A percentile compares a stretch with the other conserved stretches of the same genome.
Conservation (phyloP, 2,888 invertebrate genomes). For the Nineta flava region DNA sequence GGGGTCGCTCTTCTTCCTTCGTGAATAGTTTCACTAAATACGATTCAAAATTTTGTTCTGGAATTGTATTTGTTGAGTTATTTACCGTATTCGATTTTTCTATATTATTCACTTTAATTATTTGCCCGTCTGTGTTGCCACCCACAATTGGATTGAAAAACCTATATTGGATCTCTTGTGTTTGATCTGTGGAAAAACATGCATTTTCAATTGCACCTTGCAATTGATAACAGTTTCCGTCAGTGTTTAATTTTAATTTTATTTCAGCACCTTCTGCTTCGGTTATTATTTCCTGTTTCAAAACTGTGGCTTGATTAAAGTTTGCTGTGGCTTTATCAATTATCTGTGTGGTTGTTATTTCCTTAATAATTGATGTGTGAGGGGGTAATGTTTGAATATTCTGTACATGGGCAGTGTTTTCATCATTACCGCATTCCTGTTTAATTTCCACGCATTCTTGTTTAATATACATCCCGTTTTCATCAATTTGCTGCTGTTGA, state of each 20-base stretch:
- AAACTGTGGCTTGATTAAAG: background rate
- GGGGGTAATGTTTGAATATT: background rate
- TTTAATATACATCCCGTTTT: background rate
- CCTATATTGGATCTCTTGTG: background rate
- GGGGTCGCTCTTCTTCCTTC: constrained; percentile 2
- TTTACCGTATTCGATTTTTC: background rate
- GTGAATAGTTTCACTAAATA: constrained; percentile 2
- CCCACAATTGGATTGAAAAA: background rate
- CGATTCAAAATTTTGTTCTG: constrained; percentile 3
- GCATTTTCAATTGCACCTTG: constrained; percentile 1
- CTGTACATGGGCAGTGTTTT: background rate
- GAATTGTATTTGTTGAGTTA: background rate
- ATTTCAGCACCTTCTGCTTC: background rate
- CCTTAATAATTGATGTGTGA: background rate
- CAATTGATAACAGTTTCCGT: constrained; percentile 1
- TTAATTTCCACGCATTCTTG: background rate
- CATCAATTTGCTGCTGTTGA: background rate
- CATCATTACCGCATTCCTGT: background rate
- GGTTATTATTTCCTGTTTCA: background rate
- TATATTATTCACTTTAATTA: background rate
- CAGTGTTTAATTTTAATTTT: constrained; percentile 1
- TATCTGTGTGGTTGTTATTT: background rate
- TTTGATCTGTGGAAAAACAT: background rate
- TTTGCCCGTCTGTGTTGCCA: background rate
- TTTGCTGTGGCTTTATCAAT: background rate